Evolutionary conservation across 1,140 invertebrate genomes (phyloP), one percentile per base, ranked within the genome.

Genomic region (Chrysopa pallens): DNA sequence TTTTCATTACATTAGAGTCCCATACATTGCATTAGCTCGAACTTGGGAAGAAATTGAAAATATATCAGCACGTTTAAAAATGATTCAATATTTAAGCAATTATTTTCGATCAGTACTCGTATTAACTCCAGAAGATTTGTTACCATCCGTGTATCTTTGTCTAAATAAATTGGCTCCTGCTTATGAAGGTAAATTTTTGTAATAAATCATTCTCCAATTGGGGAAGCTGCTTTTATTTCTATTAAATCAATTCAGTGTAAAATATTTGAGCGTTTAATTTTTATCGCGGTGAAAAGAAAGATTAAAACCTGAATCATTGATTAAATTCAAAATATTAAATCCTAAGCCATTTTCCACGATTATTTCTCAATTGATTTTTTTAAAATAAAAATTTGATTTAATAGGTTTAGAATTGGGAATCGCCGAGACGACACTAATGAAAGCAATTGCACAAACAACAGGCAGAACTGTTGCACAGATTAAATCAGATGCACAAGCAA

Each of bases 111-210:
- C 93, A 1, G 87, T 95, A 2, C 84, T 95, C 38, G 68, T 80
- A 7, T 62, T 96, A 6, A 85, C 76, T 28, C 89, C 92, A 0
- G 72, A 84, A 38, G 94, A 99, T 63, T 64, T 99, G 9, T 47
- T 95, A 36, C 73, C 80, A 0, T 90, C 85, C 57, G 73, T 99
- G 11, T 98, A 98, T 61, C 62, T 99, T 29, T 96, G 90, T 60
- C 68, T 98, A 1, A 98, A 98, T 67, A 83, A 92, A 61, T 60
- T 98, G 36, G 92, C 85, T 4, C 94, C 95, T 0, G 85, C 90
- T 2, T 97, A 96, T 63, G 83, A 93, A 66, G 83, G 80, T 59
- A 60, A 63, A 43, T 63, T 62, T 52, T 37, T 11, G 2, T 2
- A 11, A 11, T 33, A 33, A 33, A 33, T n/a, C n/a, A n/a, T n/a